Percentiles rank a stretch among this genome's conserved stretches.
Conservation (phyloP, 1,140 invertebrate genomes). For the Temnothorax longispinosus region DNA sequence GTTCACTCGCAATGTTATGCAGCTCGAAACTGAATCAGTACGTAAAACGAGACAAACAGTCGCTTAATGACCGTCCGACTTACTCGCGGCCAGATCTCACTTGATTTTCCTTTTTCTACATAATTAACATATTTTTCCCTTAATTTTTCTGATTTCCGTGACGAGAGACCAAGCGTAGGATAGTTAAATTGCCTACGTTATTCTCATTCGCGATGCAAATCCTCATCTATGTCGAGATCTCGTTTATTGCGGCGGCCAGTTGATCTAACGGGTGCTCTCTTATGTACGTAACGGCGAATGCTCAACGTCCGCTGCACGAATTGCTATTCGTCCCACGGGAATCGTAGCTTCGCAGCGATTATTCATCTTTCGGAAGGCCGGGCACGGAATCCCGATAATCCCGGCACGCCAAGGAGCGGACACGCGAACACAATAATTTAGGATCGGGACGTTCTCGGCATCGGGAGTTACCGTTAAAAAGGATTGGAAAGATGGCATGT, state of each 20-base stretch:
- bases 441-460: slow-evolving; percentile 21
- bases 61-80: slow-evolving; percentile 2
- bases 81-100: background rate
- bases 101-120: background rate
- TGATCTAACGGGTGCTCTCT: slow-evolving; percentile 44
- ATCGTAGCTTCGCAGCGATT: slow-evolving; percentile 56
- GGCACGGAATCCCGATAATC: slow-evolving; percentile 58
- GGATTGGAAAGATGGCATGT: background rate
- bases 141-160: slow-evolving; percentile 18
- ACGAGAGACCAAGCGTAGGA: slow-evolving; percentile 6
- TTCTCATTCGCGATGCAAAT: slow-evolving; percentile 52
- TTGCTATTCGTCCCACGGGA: slow-evolving; percentile 62
- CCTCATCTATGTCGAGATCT: slow-evolving; percentile 22
- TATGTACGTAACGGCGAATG: slow-evolving; percentile 35
- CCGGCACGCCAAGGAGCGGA: slow-evolving; percentile 43
- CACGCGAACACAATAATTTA: slow-evolving; percentile 62
- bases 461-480: slow-evolving; percentile 36
- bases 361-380: slow-evolving; percentile 59
- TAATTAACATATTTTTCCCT: slow-evolving; percentile 5
- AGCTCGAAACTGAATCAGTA: background rate
- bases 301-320: slow-evolving; percentile 29
- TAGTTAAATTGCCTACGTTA: slow-evolving; percentile 42
- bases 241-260: slow-evolving; percentile 44
- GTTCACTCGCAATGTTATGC: background rate
- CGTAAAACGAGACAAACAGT: background rate